Conservation (phyloP, 1,140 invertebrate species). For the Drosophila insularis region DNA sequence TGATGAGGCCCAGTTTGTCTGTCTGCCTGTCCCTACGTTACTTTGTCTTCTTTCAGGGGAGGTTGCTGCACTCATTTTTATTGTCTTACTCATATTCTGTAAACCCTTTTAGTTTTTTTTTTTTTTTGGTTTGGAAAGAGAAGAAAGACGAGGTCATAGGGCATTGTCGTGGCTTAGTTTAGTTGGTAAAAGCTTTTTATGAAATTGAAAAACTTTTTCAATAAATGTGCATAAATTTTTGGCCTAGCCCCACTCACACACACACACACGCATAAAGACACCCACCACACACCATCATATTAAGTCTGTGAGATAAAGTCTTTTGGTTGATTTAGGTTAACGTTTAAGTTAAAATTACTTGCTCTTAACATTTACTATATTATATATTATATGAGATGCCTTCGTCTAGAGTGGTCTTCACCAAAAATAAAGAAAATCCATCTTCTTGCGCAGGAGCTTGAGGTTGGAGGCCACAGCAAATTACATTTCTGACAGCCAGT, state of each 20-base stretch:
- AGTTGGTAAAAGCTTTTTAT: slow-evolving; percentile 59
- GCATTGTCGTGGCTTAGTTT: slow-evolving; percentile 54
- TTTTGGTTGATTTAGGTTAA: slow-evolving; percentile 23
- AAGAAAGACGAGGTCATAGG: neutral
- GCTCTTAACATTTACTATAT: slow-evolving; percentile 23
- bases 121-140: neutral
- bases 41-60: neutral
- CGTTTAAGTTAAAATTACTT: slow-evolving; percentile 32
- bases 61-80: slow-evolving; percentile 54
- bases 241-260: neutral
- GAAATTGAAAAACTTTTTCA: slow-evolving; percentile 78
- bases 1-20: slow-evolving; percentile 5
- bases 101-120: slow-evolving; percentile 59
- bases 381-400: slow-evolving; percentile 10
- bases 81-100: slow-evolving; percentile 60
- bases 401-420: neutral
- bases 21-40: slow-evolving; percentile 1
- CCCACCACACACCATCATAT: neutral
- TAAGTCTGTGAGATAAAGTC: neutral
- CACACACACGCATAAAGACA: neutral
- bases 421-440: neutral
- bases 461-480: slow-evolving; percentile 37
- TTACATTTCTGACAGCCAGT: slow-evolving; percentile 48
- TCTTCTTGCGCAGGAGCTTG: slow-evolving; percentile 10
- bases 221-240: slow-evolving; percentile 68